Evolutionary conservation across 2,797 vertebrate species (phyloP), one percentile per base, ranked within the genome.

Genomic region (Oreortyx pictus): DNA sequence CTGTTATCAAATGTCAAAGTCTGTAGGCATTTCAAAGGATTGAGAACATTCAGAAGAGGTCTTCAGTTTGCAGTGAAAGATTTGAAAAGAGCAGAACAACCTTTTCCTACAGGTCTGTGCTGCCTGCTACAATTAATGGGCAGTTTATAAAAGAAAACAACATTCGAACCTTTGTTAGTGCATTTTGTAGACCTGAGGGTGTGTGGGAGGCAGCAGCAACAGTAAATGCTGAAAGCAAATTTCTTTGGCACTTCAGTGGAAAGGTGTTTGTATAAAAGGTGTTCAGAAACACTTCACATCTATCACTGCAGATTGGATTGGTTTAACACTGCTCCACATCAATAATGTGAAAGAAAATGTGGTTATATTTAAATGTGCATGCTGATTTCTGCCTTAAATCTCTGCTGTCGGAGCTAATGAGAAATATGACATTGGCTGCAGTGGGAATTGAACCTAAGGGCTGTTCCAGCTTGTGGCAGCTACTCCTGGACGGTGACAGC

Each of bases 111-210:
- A 84, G 78, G 79, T 82, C 71, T 23, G 6, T 77, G 56, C 33
- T 72, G 66, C 49, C 82, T 82, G 65, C 77, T 81, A 61, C 85
- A 71, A 24, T 93, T 92, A 91, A 89, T 47, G 91, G 88, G 54
- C 70, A 82, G 68, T 71, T 81, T 61, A 72, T 89, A 82, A 92
- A 94, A 73, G 31, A 91, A 82, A 92, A 93, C 64, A 23, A 22
- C 46, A 33, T 95, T 94, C 91, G 83, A 96, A 92, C 72, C 71
- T 86, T 77, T 92, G 68, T 92, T 88, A n/a, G 62, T 60, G n/a
- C 65, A 49, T 93, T 92, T 86, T 92, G 82, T 71, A 62, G 71
- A 91, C 89, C 64, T 62, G 89, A 86, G 62, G 77, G 46, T 37
- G 72, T 68, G 87, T 94, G 93, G 88, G 82, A 93, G 89, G 92